Base-by-base conservation (phyloP, 2,113 vertebrate genomes). In the Leucoraja erinaceus region DNA sequence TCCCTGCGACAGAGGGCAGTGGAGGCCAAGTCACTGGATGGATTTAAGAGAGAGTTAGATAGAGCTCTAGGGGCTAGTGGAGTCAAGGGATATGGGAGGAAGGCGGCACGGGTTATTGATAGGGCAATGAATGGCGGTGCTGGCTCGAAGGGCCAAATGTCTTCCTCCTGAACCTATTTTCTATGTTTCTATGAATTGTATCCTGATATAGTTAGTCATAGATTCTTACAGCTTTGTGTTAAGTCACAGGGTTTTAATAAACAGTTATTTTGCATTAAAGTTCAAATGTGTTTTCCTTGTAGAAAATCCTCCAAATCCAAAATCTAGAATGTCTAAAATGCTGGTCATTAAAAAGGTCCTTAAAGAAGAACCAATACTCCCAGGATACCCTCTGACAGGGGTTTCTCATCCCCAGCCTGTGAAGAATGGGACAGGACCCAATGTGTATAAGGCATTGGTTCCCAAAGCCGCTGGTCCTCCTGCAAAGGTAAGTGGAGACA, bases 291-390 rank as follows among this genome's bases (percentile, higher is more conserved):
- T 25, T 83, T 59, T 11, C 93, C 93, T 94, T 94, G 25, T 94
- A 97, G 97, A 96, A 38, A 97, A 96, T 93, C 97, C 97, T 94
- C 95, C 96, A 94, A 97, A 97, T 95, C 96, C 95, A 93, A 96
- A 96, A 93, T 96, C 96, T 94, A 96, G 96, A 95, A 94, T 96
- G 93, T 96, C 96, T 7, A 96, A 96, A 95, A 97, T 97, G 96
- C 94, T 97, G 94, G 96, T 96, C 94, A 97, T 97, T 95, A 97
- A 96, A 95, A 97, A 97, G 94, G 95, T 96, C 94, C 95, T 90
- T 93, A 93, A 96, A 93, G 97, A 97, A 95, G 96, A 97, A 91
- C 94, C 96, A 74, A 94, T 94, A 61, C 94, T 96, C 72, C 94
- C 96, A 94, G 96, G 95, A 94, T 96, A 96, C 92, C 95, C 96